These are phyloP conservation scores for Lasioglossum morio DNA, from an alignment of 2,888 invertebrate species.

Conservation along the genomic window DNA sequence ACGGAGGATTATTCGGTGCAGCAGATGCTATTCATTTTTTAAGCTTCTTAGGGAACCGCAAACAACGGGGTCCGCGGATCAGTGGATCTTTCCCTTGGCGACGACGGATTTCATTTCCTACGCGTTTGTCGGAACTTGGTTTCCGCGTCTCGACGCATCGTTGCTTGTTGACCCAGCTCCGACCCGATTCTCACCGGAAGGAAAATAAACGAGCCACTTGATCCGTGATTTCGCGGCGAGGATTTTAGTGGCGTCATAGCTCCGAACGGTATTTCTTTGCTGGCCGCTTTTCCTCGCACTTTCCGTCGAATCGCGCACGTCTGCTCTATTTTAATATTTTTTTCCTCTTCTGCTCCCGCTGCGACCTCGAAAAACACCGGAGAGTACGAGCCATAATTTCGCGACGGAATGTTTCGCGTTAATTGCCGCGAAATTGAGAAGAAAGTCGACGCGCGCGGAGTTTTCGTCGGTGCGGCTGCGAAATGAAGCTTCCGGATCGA, in stretches of 20 bases:
- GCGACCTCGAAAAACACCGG: not conserved
- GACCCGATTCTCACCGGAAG: conserved; percentile 66
- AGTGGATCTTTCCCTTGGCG: not conserved
- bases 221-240: conserved; percentile 66
- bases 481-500: not conserved
- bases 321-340: not conserved
- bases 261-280: conserved; percentile 43
- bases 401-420: not conserved
- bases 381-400: not conserved
- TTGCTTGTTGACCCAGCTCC: conserved; percentile 68
- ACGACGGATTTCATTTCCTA: conserved; percentile 66
- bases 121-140: conserved; percentile 49
- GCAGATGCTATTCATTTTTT: conserved; percentile 55
- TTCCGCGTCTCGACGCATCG: conserved; percentile 45
- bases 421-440: not conserved
- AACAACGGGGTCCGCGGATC: conserved; percentile 28
- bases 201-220: conserved; percentile 71
- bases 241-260: conserved; percentile 64
- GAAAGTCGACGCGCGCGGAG: not conserved
- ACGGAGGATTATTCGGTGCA: not conserved
- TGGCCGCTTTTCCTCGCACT: conserved; percentile 26
- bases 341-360: not conserved
- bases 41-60: conserved; percentile 36
- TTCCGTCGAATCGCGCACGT: not conserved
- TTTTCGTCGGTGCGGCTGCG: not conserved